Percentiles rank a stretch among this genome's conserved stretches.
Conservation (phyloP, 2,113 vertebrate species). For the Labrus mixtus region DNA sequence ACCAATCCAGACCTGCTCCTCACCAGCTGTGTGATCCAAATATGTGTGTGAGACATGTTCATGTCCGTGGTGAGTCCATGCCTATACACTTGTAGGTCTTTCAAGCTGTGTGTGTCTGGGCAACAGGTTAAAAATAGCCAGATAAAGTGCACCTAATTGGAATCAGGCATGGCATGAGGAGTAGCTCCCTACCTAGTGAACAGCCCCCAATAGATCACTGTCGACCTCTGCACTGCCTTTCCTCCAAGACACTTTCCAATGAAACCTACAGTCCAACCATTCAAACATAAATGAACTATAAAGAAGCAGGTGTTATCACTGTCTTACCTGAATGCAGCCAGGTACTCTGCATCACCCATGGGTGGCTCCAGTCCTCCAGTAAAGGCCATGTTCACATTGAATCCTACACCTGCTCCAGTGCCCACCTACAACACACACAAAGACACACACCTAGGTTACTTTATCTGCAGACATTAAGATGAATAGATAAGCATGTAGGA, state of each 20-base stretch:
- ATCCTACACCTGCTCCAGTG: conserved; percentile 90
- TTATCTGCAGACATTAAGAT: background rate
- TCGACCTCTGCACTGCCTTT: conserved; percentile 4
- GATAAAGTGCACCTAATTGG: conserved; percentile 69
- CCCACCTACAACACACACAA: conserved; percentile 85
- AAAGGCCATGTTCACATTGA: conserved; percentile 98
- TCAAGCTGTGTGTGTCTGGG: conserved; percentile 12
- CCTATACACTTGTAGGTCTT: conserved; percentile 3
- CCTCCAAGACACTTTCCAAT: background rate
- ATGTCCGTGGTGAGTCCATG: conserved; percentile 30
- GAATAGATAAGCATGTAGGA: background rate
- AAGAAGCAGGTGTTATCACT: background rate
- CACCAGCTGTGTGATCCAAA: conserved; percentile 41
- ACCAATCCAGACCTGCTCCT: conserved; percentile 62
- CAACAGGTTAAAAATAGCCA: conserved; percentile 73
- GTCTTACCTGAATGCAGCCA: conserved; percentile 94
- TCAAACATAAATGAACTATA: background rate
- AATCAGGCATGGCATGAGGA: conserved; percentile 59
- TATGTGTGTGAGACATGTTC: conserved; percentile 39
- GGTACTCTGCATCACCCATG: conserved; percentile 94
- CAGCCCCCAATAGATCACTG: background rate
- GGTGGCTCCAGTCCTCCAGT: conserved; percentile 96
- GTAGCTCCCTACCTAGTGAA: conserved; percentile 19
- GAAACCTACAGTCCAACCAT: background rate
- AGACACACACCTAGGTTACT: background rate